Base-by-base conservation (phyloP, 2,888 invertebrate genomes). In the Parapristionchus giblindavisi region DNA sequence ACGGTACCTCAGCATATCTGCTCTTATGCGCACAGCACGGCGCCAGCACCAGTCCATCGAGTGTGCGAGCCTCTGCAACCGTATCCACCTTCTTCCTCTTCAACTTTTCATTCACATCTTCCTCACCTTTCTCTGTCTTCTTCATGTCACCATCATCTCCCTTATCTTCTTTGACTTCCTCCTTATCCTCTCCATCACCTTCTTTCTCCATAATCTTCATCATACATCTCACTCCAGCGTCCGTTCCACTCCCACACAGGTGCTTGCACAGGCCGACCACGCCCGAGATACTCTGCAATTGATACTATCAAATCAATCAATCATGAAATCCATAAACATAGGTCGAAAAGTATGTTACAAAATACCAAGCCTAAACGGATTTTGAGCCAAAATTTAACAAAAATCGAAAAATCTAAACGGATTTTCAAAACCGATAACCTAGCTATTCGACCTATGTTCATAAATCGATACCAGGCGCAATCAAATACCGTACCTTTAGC, bases 1-100 rank as follows among this genome's bases (percentile, higher is more conserved):
- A 24, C 56, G 29, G n/a, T 34, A 82, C 80, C 74, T 85, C 84
- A 5, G 75, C 77, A 40, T 77, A 80, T 56, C 81, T 72, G 8
- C 80, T 78, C 72, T 82, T 85, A 76, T 85, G 85, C 77, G 84
- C 84, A 72, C 85, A 85, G 72, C 85, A 85, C 0, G 85, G 85
- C 0, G 83, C 80, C 3, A 85, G 72, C 32, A 83, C 77, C 24
- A 85, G 81, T 58, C 82, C 81, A 27, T 75, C 77, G 21, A 71
- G 27, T 56, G 29, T 56, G 27, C 29, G 36, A n/a, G n/a, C n/a
- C n/a, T n/a, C n/a, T n/a, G n/a, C n/a, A n/a, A n/a, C n/a, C n/a
- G n/a, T n/a, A n/a, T n/a, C n/a, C n/a, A n/a, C n/a, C n/a, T n/a
- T n/a, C n/a, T n/a, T n/a, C n/a, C n/a, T n/a, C n/a, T n/a, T n/a